Conservation (phyloP, 1,140 invertebrate species). For the Zaprionus gabonicus region DNA sequence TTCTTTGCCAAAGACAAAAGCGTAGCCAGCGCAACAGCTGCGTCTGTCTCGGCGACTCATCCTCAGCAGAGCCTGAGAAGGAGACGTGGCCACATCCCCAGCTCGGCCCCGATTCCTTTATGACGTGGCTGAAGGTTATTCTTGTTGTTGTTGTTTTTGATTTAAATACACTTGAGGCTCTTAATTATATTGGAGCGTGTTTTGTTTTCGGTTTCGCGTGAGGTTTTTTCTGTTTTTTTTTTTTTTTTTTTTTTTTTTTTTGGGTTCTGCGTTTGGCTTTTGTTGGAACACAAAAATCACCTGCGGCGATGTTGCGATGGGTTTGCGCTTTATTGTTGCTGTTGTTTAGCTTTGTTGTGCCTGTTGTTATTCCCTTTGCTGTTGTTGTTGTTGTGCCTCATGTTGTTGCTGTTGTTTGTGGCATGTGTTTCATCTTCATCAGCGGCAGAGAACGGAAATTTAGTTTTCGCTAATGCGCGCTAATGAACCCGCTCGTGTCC, state of each 20-base stretch:
- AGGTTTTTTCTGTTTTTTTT: constrained; percentile 1
- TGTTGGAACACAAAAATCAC: constrained; percentile 61
- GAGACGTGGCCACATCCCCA: neutral
- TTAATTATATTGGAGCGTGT: constrained; percentile 74
- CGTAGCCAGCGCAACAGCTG: constrained; percentile 59
- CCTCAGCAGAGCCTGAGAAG: neutral
- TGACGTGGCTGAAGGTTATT: constrained; percentile 44
- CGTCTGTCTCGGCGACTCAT: constrained; percentile 59
- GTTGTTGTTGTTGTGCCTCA: constrained; percentile 25
- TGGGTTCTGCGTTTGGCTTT: constrained; percentile 34
- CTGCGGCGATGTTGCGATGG: constrained; percentile 57
- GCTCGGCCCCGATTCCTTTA: constrained; percentile 39
- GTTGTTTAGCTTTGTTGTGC: constrained; percentile 17
- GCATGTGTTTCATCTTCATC: constrained; percentile 80
- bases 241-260: constrained; percentile 8
- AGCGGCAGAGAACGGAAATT: constrained; percentile 67
- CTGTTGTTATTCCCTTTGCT: neutral
- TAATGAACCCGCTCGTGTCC: constrained; percentile 74
- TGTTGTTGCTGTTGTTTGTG: constrained; percentile 43
- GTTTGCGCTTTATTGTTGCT: constrained; percentile 26
- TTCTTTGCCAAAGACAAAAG: constrained; percentile 40
- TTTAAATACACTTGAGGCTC: constrained; percentile 75
- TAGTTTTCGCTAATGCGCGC: constrained; percentile 75
- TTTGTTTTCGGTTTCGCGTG: constrained; percentile 39
- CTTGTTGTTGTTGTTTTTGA: constrained; percentile 49